Conservation (phyloP, 2,888 invertebrate genomes). For the Rosalia funebris region DNA sequence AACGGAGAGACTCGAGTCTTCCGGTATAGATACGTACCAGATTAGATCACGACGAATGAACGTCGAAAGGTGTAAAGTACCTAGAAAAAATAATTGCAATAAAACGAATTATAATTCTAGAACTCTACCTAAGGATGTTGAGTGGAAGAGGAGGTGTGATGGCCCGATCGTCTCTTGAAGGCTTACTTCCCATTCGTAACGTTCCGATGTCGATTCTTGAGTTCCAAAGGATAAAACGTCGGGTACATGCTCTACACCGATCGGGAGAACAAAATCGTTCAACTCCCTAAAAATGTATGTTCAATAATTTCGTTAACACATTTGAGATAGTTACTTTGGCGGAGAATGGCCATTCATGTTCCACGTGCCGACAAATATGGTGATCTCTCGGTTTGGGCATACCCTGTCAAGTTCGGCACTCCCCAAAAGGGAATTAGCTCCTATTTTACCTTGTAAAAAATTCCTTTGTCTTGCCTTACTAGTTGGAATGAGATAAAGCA, state of each 20-base stretch:
- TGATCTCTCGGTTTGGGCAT: constrained; percentile 85
- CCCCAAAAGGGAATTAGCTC: constrained; percentile 84
- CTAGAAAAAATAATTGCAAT: too few species aligned
- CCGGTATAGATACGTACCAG: constrained; percentile 95
- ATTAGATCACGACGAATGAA: constrained; percentile 92
- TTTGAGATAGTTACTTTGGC: constrained; percentile 72
- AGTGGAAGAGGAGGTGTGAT: constrained; percentile 90
- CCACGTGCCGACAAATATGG: constrained; percentile 93
- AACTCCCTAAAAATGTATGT: constrained; percentile 71
- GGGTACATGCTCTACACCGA: constrained; percentile 84
- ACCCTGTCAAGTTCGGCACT: constrained; percentile 86
- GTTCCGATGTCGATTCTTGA: constrained; percentile 91
- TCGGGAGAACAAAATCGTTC: constrained; percentile 90
- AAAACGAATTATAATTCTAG: background rate
- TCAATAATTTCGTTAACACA: background rate
- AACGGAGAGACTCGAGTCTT: constrained; percentile 88
- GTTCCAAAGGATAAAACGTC: constrained; percentile 94
- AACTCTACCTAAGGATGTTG: constrained; percentile 76
- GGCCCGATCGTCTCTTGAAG: constrained; percentile 94
- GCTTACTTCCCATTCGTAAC: constrained; percentile 88
- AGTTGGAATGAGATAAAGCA: constrained; percentile 78
- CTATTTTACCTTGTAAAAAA: constrained; percentile 81
- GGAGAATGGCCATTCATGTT: constrained; percentile 95
- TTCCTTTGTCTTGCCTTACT: constrained; percentile 85
- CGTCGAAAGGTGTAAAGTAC: constrained; percentile 87